phyloP scores from a whole-genome alignment of 2,797 vertebrate genomes.

The Phylloscopus collybita region DNA sequence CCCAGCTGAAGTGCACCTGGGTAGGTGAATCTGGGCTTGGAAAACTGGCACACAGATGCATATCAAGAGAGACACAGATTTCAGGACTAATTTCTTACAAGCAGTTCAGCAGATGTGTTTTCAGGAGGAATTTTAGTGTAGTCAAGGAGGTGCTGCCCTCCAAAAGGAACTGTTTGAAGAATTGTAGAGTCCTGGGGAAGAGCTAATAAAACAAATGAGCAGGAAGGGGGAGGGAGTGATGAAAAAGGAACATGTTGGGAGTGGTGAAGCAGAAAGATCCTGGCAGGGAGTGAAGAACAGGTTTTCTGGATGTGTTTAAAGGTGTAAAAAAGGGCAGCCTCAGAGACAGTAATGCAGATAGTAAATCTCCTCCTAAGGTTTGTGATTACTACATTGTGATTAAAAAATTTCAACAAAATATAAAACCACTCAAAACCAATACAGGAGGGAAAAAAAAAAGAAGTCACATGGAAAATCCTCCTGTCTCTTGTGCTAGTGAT shows the following conservation, averaged over 20 bases:
- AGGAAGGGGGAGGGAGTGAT: not conserved
- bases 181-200: slow-evolving; percentile 1
- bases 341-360: not conserved
- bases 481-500: not conserved
- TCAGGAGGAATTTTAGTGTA: slow-evolving; percentile 23
- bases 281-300: not conserved
- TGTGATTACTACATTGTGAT: not conserved
- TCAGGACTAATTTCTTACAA: slow-evolving; percentile 25
- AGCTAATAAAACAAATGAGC: slow-evolving; percentile 5
- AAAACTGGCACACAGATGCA: not conserved
- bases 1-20: slow-evolving; percentile 21
- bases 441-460: too few relatives aligned
- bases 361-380: not conserved
- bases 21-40: slow-evolving; percentile 12
- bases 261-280: slow-evolving; percentile 5
- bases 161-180: slow-evolving; percentile 7
- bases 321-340: not conserved
- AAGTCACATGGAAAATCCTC: not conserved
- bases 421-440: not conserved
- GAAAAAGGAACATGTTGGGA: not conserved
- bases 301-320: not conserved
- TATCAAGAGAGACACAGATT: not conserved
- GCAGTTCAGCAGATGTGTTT: slow-evolving; percentile 41
- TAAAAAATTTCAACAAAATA: not conserved
- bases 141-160: slow-evolving; percentile 50